Percentiles rank a stretch among this genome's conserved stretches.
Conservation (phyloP, 1,140 invertebrate genomes). For the Scaptomyza graminum region DNA sequence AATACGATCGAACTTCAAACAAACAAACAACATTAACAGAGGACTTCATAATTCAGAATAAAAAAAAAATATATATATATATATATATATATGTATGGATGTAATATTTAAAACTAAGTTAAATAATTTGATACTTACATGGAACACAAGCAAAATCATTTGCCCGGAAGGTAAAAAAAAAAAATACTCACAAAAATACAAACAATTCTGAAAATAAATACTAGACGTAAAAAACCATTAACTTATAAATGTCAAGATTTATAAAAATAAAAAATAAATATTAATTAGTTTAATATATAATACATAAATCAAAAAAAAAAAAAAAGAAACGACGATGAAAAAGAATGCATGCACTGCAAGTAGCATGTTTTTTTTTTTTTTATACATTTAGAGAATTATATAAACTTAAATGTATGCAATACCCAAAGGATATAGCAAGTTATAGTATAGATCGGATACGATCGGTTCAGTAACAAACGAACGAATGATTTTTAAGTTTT, state of each 20-base stretch:
- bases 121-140: conserved; percentile 30
- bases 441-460: conserved; percentile 34
- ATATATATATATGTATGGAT: conserved; percentile 34
- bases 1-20: conserved; percentile 2
- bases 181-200: conserved; percentile 30
- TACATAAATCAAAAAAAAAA: conserved; percentile 14
- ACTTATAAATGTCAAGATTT: conserved; percentile 37
- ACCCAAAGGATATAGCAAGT: conserved; percentile 55
- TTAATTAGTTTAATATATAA: conserved; percentile 26
- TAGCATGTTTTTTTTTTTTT: conserved; percentile 50
- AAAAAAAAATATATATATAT: conserved; percentile 29
- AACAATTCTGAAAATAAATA: conserved; percentile 28
- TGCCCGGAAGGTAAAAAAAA: conserved; percentile 24
- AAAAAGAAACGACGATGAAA: conserved; percentile 1
- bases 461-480: conserved; percentile 20
- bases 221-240: conserved; percentile 29
- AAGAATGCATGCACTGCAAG: conserved; percentile 60
- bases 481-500: conserved; percentile 43
- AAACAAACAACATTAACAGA: conserved; percentile 20
- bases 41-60: conserved; percentile 46
- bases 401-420: conserved; percentile 31
- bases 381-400: conserved; percentile 71
- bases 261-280: conserved; percentile 24
- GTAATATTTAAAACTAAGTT: conserved; percentile 39
- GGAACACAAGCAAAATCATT: conserved; percentile 24